Evolutionary conservation across 2,797 vertebrate genomes (phyloP), one percentile per base, ranked within the genome.

Genomic region (Florisuga fusca): DNA sequence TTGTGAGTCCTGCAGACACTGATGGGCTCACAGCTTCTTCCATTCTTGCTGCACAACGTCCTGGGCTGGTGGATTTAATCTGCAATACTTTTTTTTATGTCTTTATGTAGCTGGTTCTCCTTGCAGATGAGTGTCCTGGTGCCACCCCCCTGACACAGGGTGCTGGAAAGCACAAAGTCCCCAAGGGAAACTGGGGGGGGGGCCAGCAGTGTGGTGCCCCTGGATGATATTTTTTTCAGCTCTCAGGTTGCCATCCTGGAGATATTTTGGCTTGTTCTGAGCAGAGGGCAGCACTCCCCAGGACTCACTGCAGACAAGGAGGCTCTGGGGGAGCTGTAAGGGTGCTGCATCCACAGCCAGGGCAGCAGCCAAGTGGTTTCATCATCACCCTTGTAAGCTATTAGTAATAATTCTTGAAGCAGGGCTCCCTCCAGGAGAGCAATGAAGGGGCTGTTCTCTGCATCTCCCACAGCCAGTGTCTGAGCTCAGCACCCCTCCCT

Each of bases 401-500:
- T 83, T 75, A 71, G 75, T 51, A 82, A 64, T 84, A 85, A 66
- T 87, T 87, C 93, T 68, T 87, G 55, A 64, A 53, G 68, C 46
- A 23, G 72, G 45, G 57, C 88, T 61, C 71, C 23, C 4, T 74
- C 71, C 89, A 62, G 20, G 20, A 38, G 62, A 91, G 57, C 95
- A 93, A 94, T 97, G 91, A 95, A 94, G 71, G 55, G 61, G 73
- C 80, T 87, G 27, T 88, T 94, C 83, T 87, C 83, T 59, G 79
- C 83, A 93, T 62, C 91, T 96, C 92, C 90, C 86, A 96, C 76
- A 88, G 80, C 80, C 91, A 79, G 94, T 91, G 79, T 81, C 88
- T 75, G 83, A 84, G 87, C 55, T 94, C 96, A 93, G 95, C 94
- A 95, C 91, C 87, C 84, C 74, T 82, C 91, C 73, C 95, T 95